Conservation (phyloP, 2,113 vertebrate species). For the Raja brachyura region DNA sequence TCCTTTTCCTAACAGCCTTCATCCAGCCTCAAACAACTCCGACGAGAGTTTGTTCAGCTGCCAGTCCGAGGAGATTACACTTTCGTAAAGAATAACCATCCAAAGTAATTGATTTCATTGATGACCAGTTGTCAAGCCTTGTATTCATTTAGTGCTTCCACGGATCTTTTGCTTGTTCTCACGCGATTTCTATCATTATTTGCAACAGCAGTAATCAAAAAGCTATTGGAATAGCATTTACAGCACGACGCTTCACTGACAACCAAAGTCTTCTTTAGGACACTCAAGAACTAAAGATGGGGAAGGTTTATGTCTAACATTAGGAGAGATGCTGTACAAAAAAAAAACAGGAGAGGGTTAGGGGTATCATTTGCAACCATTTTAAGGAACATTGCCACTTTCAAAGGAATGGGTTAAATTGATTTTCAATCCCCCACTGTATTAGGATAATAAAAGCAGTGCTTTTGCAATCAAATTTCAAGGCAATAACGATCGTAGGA, state of each 20-base stretch:
- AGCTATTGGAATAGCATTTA: constrained; percentile 30
- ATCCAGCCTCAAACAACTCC: not conserved
- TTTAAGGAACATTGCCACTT: not conserved
- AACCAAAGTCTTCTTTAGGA: constrained; percentile 1
- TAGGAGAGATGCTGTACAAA: not conserved
- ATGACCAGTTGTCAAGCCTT: constrained; percentile 20
- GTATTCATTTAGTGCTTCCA: constrained; percentile 20
- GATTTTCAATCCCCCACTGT: too few species aligned
- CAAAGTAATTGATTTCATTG: constrained; percentile 36
- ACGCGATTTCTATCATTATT: constrained; percentile 18
- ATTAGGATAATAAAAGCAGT: too few species aligned
- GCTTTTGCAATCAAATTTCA: too few species aligned
- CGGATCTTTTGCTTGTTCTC: not conserved
- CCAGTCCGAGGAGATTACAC: constrained; percentile 1
- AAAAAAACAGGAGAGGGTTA: not conserved
- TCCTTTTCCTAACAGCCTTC: not conserved
- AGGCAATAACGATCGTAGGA: not conserved
- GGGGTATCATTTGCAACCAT: not conserved
- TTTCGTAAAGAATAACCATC: constrained; percentile 17
- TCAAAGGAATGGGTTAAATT: not conserved
- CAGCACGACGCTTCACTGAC: not conserved
- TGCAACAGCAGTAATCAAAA: constrained; percentile 29
- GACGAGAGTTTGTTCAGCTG: not conserved
- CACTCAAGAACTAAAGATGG: not conserved
- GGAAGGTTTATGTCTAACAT: not conserved